These are phyloP conservation scores for Ataeniobius toweri DNA, from an alignment of 2,797 vertebrate species.

Conservation along the genomic window DNA sequence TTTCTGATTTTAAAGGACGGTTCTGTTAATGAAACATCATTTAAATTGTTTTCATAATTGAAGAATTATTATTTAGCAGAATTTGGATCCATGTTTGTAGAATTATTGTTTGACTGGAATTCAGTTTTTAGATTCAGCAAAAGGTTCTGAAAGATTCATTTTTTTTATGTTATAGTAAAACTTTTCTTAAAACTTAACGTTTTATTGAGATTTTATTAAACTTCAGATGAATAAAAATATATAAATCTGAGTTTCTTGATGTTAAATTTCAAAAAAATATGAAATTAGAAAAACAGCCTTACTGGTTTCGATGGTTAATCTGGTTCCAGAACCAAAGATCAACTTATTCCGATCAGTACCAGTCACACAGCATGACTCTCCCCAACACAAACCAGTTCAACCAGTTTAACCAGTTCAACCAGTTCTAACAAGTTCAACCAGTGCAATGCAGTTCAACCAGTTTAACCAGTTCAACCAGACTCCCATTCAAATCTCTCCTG, in stretches of 20 bases:
- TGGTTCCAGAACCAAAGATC: constrained; percentile 1
- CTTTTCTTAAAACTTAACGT: no score
- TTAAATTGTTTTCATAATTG: no score
- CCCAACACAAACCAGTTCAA: not conserved
- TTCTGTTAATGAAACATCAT: no score
- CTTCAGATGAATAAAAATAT: not conserved
- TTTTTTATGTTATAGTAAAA: not conserved
- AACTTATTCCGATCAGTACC: not conserved
- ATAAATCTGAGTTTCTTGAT: not conserved
- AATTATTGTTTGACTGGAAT: not conserved
- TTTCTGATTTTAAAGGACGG: no score
- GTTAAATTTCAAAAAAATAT: not conserved
- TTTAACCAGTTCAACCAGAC: no score
- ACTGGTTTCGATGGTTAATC: not conserved
- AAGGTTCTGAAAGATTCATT: not conserved
- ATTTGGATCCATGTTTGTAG: not conserved
- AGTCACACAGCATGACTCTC: not conserved
- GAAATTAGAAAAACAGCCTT: not conserved
- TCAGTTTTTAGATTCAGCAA: not conserved
- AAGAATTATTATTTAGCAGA: no score
- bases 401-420: not conserved
- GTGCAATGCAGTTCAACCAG: no score
- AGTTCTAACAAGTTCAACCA: no score
- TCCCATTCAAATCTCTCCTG: no score
- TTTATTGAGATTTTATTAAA: not conserved